Evolutionary conservation across 2,888 invertebrate species (phyloP).

Genomic region (Thumatha senex): DNA sequence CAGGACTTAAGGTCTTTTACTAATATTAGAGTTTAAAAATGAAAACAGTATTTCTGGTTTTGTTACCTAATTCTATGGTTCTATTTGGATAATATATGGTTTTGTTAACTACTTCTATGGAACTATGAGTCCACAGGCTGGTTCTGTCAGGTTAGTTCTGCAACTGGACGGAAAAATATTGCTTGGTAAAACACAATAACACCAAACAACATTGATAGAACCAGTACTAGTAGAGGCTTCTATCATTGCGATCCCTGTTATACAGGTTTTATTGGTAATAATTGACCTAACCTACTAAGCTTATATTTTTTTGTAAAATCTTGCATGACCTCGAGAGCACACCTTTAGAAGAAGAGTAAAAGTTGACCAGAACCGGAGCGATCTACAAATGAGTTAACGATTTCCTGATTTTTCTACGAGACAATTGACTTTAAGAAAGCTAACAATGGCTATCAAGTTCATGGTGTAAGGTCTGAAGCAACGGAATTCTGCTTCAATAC

Average conservation of each 20-base stretch:
- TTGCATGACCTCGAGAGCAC: not conserved
- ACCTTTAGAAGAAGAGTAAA: not conserved
- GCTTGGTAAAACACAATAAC: not conserved
- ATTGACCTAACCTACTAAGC: too few relatives aligned
- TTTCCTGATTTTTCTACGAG: conserved; percentile 8
- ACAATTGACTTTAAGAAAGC: conserved; percentile 40
- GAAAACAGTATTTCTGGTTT: too few relatives aligned
- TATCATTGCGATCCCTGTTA: not conserved
- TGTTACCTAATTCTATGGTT: too few relatives aligned
- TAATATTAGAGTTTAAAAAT: too few relatives aligned
- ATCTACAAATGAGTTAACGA: not conserved
- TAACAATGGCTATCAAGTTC: conserved; percentile 34
- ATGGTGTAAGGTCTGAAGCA: conserved; percentile 30
- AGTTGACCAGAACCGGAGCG: not conserved
- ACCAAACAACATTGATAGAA: too few relatives aligned
- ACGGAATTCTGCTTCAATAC: conserved; percentile 26
- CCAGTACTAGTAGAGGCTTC: not conserved
- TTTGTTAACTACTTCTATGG: not conserved
- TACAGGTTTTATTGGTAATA: not conserved
- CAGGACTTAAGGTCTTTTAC: too few relatives aligned
- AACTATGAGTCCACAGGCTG: too few relatives aligned
- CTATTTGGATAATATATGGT: too few relatives aligned
- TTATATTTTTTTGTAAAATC: not conserved
- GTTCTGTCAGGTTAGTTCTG: too few relatives aligned
- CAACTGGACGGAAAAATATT: not conserved